phyloP scores from a whole-genome alignment of 1,140 invertebrate genomes.

The Micrasema minimum region DNA sequence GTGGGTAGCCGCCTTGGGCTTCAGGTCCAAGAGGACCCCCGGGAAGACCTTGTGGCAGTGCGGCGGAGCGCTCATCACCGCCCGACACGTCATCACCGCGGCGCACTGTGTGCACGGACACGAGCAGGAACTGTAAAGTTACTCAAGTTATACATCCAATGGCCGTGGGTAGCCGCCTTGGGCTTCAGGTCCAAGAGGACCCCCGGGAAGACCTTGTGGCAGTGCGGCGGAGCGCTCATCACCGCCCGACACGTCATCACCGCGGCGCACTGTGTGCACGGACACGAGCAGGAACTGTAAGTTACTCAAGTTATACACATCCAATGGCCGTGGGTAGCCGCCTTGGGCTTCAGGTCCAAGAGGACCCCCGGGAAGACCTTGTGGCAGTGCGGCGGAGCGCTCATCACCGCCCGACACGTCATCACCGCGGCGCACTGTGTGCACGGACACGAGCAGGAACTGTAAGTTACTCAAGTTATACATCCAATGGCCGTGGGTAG shows the following conservation, averaged over 20 bases:
- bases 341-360: constrained; percentile 71
- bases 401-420: constrained; percentile 78
- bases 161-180: constrained; percentile 79
- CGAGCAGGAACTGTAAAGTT: constrained; percentile 67
- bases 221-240: constrained; percentile 87
- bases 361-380: constrained; percentile 61
- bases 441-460: constrained; percentile 64
- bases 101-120: too few relatives aligned
- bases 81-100: constrained; percentile 81
- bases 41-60: constrained; percentile 73
- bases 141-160: too few relatives aligned
- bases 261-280: constrained; percentile 85
- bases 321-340: constrained; percentile 80
- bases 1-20: constrained; percentile 79
- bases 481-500: constrained; percentile 82
- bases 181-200: constrained; percentile 70
- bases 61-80: constrained; percentile 82
- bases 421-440: constrained; percentile 88
- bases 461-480: too few relatives aligned
- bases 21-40: constrained; percentile 63
- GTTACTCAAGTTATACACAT: too few relatives aligned
- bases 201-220: constrained; percentile 66
- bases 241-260: constrained; percentile 79
- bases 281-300: constrained; percentile 68
- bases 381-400: constrained; percentile 84